These are phyloP conservation scores for Ceyx margarethae DNA, from an alignment of 2,113 vertebrate species.

Conservation along the genomic window DNA sequence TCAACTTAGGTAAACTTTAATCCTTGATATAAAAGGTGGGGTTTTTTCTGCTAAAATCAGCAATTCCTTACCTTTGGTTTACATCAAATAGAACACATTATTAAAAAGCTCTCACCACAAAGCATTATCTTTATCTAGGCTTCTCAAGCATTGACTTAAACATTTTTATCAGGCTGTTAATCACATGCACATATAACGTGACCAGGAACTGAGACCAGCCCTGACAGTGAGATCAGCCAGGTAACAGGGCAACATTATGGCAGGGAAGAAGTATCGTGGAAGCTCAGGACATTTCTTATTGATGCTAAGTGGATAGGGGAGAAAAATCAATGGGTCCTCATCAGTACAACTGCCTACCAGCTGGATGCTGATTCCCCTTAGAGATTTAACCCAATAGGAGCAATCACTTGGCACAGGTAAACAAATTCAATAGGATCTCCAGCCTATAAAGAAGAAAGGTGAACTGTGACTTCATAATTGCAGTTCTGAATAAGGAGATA, in stretches of 20 bases:
- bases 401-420: not conserved
- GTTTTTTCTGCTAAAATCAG: not conserved
- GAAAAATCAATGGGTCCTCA: conserved; percentile 50
- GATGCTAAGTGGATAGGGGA: not conserved
- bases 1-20: not conserved
- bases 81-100: conserved; percentile 1
- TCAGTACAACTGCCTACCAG: conserved; percentile 2
- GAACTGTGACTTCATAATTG: not conserved
- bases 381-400: conserved; percentile 23
- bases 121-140: not conserved
- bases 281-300: conserved; percentile 22
- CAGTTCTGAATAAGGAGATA: not conserved
- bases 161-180: conserved; percentile 48
- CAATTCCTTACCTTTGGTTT: not conserved
- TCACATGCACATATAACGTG: not conserved
- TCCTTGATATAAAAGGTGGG: not conserved
- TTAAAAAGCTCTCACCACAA: conserved; percentile 2
- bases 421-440: conserved; percentile 5
- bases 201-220: not conserved
- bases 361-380: not conserved
- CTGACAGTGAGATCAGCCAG: not conserved
- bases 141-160: conserved; percentile 26
- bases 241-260: not conserved
- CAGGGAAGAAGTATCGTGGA: conserved; percentile 11
- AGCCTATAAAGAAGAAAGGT: not conserved